phyloP scores from a whole-genome alignment of 2,888 invertebrate species.

The Cacoxenus indagator region DNA sequence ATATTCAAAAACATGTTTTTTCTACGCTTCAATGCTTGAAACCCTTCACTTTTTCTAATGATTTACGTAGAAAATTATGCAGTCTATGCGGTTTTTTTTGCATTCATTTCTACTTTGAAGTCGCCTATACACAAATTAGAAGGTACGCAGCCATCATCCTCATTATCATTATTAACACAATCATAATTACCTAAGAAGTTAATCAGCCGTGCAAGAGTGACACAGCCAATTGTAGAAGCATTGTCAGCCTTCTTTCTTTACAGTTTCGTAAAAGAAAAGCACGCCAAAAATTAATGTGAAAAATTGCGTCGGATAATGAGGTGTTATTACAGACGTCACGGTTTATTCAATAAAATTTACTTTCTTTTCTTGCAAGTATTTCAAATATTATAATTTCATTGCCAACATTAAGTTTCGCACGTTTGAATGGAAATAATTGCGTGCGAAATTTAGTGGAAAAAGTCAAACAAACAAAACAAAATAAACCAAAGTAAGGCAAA shows the following conservation, averaged over 20 bases:
- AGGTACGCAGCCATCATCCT: background rate
- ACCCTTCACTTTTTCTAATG: conserved; percentile 16
- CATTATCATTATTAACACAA: too few species aligned
- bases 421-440: conserved; percentile 10
- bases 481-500: background rate
- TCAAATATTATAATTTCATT: background rate
- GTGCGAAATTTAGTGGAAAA: conserved; percentile 9
- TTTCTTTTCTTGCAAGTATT: background rate
- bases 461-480: background rate
- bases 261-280: background rate
- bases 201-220: too few species aligned
- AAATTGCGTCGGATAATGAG: background rate
- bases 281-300: background rate
- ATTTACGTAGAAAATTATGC: conserved; percentile 8
- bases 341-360: background rate
- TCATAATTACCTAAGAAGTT: too few species aligned
- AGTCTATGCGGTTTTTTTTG: background rate
- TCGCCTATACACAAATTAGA: background rate
- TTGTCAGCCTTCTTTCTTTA: background rate
- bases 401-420: background rate
- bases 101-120: background rate
- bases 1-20: background rate
- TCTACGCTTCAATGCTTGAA: conserved; percentile 1
- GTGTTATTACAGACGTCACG: background rate
- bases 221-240: too few species aligned